Percentiles rank a stretch among this genome's conserved stretches.
Evolutionary conservation across 2,113 vertebrate genomes (phyloP).

Genomic region (Stegastes partitus): DNA sequence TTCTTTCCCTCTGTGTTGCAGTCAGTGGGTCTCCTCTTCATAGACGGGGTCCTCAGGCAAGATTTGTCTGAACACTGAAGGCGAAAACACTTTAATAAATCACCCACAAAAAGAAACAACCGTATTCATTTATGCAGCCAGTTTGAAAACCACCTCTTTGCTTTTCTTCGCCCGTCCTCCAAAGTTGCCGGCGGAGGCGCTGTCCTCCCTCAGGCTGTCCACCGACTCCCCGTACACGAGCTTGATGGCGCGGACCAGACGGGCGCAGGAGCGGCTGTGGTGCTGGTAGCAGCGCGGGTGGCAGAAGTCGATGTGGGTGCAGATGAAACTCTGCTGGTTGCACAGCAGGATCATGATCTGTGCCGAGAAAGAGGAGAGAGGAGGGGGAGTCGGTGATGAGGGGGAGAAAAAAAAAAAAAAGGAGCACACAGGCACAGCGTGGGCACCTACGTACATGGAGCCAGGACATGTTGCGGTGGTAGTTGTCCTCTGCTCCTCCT

Average conservation of each 20-base stretch:
- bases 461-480: slow-evolving; percentile 98
- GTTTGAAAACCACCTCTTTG: slow-evolving; percentile 89
- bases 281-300: slow-evolving; percentile 98
- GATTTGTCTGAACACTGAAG: slow-evolving; percentile 96
- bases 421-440: not conserved
- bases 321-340: slow-evolving; percentile 99
- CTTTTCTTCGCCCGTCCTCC: slow-evolving; percentile 90
- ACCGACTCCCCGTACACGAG: slow-evolving; percentile 95
- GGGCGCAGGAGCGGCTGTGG: slow-evolving; percentile 96
- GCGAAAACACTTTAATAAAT: not conserved
- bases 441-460: slow-evolving; percentile 88
- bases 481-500: slow-evolving; percentile 93
- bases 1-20: slow-evolving; percentile 94
- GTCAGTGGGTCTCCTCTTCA: slow-evolving; percentile 93
- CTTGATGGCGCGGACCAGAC: slow-evolving; percentile 96
- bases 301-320: slow-evolving; percentile 96
- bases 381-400: not conserved
- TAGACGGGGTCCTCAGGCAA: slow-evolving; percentile 94
- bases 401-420: too few species aligned
- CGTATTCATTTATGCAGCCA: not conserved
- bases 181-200: slow-evolving; percentile 63
- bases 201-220: slow-evolving; percentile 92
- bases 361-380: slow-evolving; percentile 37
- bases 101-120: not conserved
- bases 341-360: slow-evolving; percentile 98